A percentile compares a stretch with the other conserved stretches of the same genome.
These are phyloP conservation scores for Incurvaria masculella DNA, from an alignment of 2,888 invertebrate species.

Conservation along the genomic window DNA sequence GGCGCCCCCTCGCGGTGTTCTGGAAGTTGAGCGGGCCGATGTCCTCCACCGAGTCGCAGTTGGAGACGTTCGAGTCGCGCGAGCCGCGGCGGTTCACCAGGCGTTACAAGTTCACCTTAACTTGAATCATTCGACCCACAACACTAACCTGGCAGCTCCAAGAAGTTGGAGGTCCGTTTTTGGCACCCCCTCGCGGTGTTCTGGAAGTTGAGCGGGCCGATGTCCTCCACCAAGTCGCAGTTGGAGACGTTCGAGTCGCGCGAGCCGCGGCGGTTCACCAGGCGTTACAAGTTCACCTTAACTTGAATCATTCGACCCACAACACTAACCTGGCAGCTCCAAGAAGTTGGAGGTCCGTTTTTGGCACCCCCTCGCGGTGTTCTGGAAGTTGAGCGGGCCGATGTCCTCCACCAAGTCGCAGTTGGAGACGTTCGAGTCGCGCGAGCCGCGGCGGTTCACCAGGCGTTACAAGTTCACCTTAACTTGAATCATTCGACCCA, in stretches of 20 bases:
- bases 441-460: conserved; percentile 79
- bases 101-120: too few species aligned
- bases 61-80: conserved; percentile 72
- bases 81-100: conserved; percentile 85
- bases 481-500: too few species aligned
- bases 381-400: conserved; percentile 76
- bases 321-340: conserved; percentile 74
- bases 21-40: conserved; percentile 79
- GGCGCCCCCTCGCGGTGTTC: conserved; percentile 71
- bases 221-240: conserved; percentile 63
- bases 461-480: too few species aligned
- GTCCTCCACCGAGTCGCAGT: conserved; percentile 64
- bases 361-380: conserved; percentile 73
- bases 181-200: conserved; percentile 74
- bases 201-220: conserved; percentile 77
- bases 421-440: conserved; percentile 74
- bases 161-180: conserved; percentile 79
- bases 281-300: too few species aligned
- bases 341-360: conserved; percentile 83
- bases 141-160: conserved; percentile 76
- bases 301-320: too few species aligned
- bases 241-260: conserved; percentile 75
- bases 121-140: too few species aligned
- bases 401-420: conserved; percentile 66
- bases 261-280: conserved; percentile 81